A percentile compares a stretch with the other conserved stretches of the same genome.
Conservation (phyloP, 1,140 invertebrate species). For the Nilaparvata lugens region DNA sequence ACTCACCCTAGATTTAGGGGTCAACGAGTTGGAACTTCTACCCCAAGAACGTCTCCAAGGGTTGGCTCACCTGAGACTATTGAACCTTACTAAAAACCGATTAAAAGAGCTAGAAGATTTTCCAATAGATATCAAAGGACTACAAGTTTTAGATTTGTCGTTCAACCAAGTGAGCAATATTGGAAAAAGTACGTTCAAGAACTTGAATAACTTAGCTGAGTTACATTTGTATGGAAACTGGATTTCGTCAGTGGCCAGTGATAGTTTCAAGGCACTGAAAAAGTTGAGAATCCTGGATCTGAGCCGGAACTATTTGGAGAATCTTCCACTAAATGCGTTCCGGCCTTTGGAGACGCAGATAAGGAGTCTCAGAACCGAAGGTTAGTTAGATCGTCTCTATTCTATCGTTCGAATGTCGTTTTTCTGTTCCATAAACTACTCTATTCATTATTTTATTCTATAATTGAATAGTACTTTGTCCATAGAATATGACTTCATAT, state of each 20-base stretch:
- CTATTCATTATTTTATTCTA: not conserved
- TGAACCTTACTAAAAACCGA: conserved; percentile 76
- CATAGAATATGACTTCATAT: too few relatives aligned
- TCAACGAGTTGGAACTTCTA: conserved; percentile 73
- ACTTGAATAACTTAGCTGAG: conserved; percentile 62
- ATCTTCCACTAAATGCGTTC: conserved; percentile 66
- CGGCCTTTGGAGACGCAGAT: conserved; percentile 70
- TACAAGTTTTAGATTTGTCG: conserved; percentile 73
- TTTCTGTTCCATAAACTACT: too few relatives aligned
- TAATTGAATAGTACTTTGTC: too few relatives aligned
- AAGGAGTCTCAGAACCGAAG: conserved; percentile 61
- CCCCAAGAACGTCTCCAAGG: conserved; percentile 78
- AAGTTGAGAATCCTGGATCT: conserved; percentile 72
- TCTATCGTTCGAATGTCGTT: not conserved
- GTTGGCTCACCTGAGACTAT: conserved; percentile 52
- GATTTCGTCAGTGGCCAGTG: conserved; percentile 64
- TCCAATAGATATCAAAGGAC: conserved; percentile 59
- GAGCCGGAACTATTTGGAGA: conserved; percentile 73
- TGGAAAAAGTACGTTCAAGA: conserved; percentile 61
- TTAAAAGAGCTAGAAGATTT: conserved; percentile 77
- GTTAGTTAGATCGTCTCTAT: conserved; percentile 41
- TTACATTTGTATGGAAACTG: conserved; percentile 73
- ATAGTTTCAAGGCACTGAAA: conserved; percentile 69
- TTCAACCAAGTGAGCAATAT: conserved; percentile 73
- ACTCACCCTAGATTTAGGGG: conserved; percentile 68